Evolutionary conservation across 2,113 vertebrate species (phyloP).

Genomic region (Sebastes schlegelii): DNA sequence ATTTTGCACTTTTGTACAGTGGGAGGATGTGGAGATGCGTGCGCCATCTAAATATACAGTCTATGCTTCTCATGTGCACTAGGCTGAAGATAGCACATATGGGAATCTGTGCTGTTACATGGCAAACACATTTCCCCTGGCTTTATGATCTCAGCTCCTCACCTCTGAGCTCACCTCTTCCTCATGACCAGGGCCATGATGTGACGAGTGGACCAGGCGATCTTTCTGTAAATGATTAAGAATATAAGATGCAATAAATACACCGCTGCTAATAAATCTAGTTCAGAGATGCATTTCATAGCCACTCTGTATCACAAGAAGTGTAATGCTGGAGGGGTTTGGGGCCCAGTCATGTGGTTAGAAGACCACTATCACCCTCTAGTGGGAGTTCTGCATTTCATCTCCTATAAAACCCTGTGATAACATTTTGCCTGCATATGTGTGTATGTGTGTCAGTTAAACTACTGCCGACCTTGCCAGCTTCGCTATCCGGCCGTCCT

Average conservation of each 20-base stretch:
- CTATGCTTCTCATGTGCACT: too few relatives aligned
- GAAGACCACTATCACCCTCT: conserved; percentile 72
- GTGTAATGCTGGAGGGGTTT: neutral
- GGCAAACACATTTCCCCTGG: neutral
- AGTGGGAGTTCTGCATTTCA: conserved; percentile 55
- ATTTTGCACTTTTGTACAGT: too few relatives aligned
- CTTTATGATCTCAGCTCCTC: conserved; percentile 5
- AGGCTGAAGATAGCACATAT: neutral
- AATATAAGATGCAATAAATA: conserved; percentile 21
- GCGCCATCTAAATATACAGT: too few relatives aligned
- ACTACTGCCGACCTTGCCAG: conserved; percentile 77
- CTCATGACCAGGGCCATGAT: conserved; percentile 88
- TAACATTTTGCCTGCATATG: neutral
- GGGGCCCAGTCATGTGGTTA: neutral
- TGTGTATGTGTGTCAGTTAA: neutral
- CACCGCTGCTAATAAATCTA: neutral
- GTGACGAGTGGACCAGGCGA: conserved; percentile 85
- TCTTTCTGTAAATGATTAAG: conserved; percentile 84
- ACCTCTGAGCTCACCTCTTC: conserved; percentile 87
- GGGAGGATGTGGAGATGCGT: too few relatives aligned
- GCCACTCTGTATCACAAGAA: neutral
- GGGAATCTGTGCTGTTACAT: neutral
- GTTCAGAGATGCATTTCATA: neutral
- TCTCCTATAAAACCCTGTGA: neutral
- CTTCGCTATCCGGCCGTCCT: conserved; percentile 86